These are phyloP conservation scores for Heteromurus nitidus DNA, from an alignment of 2,888 invertebrate genomes.

Conservation along the genomic window DNA sequence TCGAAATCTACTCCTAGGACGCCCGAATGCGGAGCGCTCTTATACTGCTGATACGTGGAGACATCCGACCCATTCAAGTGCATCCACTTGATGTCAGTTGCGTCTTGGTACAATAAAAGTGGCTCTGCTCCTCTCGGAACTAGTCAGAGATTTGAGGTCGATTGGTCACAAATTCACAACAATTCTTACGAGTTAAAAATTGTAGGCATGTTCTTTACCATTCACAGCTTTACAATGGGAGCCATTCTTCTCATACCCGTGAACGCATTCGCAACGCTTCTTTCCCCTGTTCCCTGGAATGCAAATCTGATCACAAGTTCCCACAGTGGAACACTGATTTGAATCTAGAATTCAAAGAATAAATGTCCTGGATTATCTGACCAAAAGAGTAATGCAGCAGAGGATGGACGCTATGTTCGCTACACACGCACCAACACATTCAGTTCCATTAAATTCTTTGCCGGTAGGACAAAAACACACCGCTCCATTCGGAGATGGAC, in stretches of 20 bases:
- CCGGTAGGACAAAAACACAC: slow-evolving; percentile 84
- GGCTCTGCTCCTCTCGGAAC: slow-evolving; percentile 80
- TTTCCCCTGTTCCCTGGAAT: slow-evolving; percentile 81
- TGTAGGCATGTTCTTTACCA: slow-evolving; percentile 77
- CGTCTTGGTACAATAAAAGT: slow-evolving; percentile 83
- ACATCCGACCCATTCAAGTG: slow-evolving; percentile 78
- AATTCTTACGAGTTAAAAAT: not conserved
- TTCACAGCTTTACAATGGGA: slow-evolving; percentile 82
- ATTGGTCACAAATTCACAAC: slow-evolving; percentile 25
- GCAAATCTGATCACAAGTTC: slow-evolving; percentile 85
- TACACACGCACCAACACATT: slow-evolving; percentile 79
- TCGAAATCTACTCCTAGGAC: slow-evolving; percentile 79
- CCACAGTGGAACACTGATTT: slow-evolving; percentile 85
- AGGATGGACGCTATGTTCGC: not conserved
- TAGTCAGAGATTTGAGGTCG: slow-evolving; percentile 75
- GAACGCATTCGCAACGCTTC: slow-evolving; percentile 82
- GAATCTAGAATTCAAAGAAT: slow-evolving; percentile 79
- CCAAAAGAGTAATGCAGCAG: no score
- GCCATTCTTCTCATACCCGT: slow-evolving; percentile 81
- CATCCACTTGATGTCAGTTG: slow-evolving; percentile 81
- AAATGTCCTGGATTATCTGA: no score
- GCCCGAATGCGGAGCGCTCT: slow-evolving; percentile 51
- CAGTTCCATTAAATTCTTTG: slow-evolving; percentile 80
- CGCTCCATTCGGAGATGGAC: slow-evolving; percentile 83
- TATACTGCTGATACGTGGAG: slow-evolving; percentile 36